A percentile compares a stretch with the other conserved stretches of the same genome.
These are phyloP conservation scores for Porites divaricata DNA, from an alignment of 92 coral and sea anemone species.

Conservation along the genomic window DNA sequence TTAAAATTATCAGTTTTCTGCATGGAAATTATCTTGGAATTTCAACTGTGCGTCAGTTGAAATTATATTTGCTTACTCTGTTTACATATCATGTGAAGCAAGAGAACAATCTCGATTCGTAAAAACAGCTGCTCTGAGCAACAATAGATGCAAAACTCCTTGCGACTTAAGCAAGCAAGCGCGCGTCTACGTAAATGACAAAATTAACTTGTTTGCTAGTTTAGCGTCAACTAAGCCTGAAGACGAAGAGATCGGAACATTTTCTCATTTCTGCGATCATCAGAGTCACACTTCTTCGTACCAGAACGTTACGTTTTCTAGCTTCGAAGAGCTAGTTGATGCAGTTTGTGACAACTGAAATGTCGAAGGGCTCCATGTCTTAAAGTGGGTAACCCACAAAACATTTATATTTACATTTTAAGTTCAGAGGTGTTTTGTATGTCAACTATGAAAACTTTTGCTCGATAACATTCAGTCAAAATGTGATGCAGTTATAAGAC, in stretches of 20 bases:
- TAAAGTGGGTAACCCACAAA: neutral
- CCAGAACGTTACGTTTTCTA: neutral
- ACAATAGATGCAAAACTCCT: neutral
- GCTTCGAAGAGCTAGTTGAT: neutral
- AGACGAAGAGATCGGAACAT: neutral
- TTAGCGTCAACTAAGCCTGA: neutral
- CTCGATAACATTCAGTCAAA: conserved; percentile 3
- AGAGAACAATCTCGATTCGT: neutral
- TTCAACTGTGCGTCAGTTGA: conserved; percentile 4
- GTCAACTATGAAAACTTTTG: neutral
- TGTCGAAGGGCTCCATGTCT: neutral
- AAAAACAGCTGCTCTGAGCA: conserved; percentile 6
- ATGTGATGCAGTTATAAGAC: no score
- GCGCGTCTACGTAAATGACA: conserved; percentile 23
- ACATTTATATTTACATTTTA: neutral
- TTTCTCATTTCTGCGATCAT: no score
- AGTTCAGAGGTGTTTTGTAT: neutral
- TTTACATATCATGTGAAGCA: neutral
- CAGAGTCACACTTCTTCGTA: no score
- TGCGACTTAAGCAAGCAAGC: conserved; percentile 31
- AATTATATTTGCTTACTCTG: conserved; percentile 24
- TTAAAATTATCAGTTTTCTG: neutral
- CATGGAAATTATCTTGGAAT: conserved; percentile 9
- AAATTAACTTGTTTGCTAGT: conserved; percentile 20
- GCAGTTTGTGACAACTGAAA: neutral